Evolutionary conservation across 2,888 invertebrate genomes (phyloP).

Genomic region (Punctoribates punctum): DNA sequence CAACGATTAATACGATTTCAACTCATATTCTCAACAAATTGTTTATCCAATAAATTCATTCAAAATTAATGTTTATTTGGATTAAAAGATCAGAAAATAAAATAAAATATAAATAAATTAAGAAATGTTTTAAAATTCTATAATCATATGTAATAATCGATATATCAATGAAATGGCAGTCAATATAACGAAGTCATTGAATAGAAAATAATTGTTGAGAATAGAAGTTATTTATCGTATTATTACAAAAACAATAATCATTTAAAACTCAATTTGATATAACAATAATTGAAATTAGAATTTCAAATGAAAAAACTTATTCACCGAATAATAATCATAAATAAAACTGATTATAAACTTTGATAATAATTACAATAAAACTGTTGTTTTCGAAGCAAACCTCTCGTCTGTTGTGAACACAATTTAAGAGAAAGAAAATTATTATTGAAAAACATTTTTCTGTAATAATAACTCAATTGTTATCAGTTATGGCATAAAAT

Average conservation of each 20-base stretch:
- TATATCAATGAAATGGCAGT: slow-evolving; percentile 6
- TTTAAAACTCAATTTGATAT: neutral
- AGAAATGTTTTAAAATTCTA: neutral
- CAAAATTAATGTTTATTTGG: neutral
- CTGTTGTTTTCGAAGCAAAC: slow-evolving; percentile 8
- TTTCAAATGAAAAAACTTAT: slow-evolving; percentile 9
- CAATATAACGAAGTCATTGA: neutral
- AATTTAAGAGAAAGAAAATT: neutral
- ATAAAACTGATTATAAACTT: neutral
- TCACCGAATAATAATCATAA: slow-evolving; percentile 2
- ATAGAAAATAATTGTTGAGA: neutral
- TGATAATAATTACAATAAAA: neutral
- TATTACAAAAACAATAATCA: slow-evolving; percentile 9
- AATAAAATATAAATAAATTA: neutral
- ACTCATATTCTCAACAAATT: neutral
- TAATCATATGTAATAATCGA: neutral
- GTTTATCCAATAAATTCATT: neutral
- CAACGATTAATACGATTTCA: slow-evolving; percentile 21
- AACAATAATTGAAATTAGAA: neutral
- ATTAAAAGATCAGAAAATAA: neutral
- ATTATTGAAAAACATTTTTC: neutral
- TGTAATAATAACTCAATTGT: neutral
- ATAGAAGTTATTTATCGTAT: neutral
- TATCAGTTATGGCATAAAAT: slow-evolving; percentile 7
- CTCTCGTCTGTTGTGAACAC: neutral